These are phyloP conservation scores for Polyommatus icarus DNA, from an alignment of 2,888 invertebrate species.

Conservation along the genomic window DNA sequence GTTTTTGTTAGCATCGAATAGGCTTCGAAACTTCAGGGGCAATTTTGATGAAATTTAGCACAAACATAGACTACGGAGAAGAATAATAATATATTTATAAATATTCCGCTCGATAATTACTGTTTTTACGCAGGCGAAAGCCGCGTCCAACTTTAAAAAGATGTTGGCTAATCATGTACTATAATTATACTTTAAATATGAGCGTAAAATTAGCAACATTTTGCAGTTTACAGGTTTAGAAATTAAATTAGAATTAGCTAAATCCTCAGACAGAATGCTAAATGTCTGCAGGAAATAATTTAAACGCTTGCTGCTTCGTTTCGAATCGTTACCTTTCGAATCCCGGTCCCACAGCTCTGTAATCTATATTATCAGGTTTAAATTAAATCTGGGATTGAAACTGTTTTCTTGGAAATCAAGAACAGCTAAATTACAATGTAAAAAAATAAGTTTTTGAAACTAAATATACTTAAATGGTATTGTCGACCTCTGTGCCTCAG, in stretches of 20 bases:
- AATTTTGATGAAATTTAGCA: too few species aligned
- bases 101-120: too few species aligned
- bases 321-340: constrained; percentile 3
- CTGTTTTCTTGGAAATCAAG: not conserved
- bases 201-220: not conserved
- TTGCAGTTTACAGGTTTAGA: not conserved
- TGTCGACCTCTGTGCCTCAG: too few species aligned
- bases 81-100: too few species aligned
- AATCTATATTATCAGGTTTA: not conserved
- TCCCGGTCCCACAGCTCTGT: not conserved
- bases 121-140: too few species aligned
- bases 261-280: not conserved
- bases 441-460: too few species aligned
- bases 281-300: not conserved
- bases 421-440: not conserved
- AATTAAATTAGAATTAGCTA: not conserved
- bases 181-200: not conserved
- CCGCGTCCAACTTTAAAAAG: too few species aligned
- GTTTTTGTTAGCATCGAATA: too few species aligned
- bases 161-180: not conserved
- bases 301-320: not conserved
- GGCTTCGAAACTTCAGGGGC: too few species aligned
- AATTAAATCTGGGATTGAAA: constrained; percentile 9
- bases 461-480: too few species aligned
- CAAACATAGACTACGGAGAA: too few species aligned